Base-by-base conservation (phyloP, 2,797 vertebrate species). In the Mus spretus region DNA sequence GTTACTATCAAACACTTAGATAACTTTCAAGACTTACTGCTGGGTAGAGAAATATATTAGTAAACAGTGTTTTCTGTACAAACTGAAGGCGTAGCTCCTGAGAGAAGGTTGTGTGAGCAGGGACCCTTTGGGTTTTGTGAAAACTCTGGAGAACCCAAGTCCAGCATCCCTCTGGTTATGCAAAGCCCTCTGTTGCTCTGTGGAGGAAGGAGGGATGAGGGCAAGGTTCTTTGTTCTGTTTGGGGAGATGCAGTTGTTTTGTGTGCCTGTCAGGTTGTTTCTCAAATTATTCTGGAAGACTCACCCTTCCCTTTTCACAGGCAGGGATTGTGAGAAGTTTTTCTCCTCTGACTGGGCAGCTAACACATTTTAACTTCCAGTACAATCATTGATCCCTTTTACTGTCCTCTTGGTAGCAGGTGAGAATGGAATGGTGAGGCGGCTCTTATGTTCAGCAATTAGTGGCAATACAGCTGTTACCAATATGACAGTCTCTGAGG, bases 71-170 rank as follows among this genome's bases (percentile, higher is more conserved):
- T 61, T 77, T 70, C 57, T 61, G 20, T 20, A 1, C 34, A n/a
- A 81, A 6, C 0, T 17, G 5, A 81, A 78, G 20, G 13, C 1
- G 0, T 8, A 9, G 47, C 1, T 17, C 3, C 13, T 13, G 3
- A 1, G 26, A 72, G 78, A 22, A 37, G 31, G 0, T 44, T 47
- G 37, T 31, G 13, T 11, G 34, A 55, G 61, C 24, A 70, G 7
- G 22, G 14, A 3, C 37, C 13, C 15, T 8, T 13, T 61, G 34
- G 40, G 22, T 34, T 61, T 26, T 17, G 2, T 55, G 47, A 59
- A 67, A 59, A 72, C 19, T 1, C 9, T 28, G 5, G 13, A 1
- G 14, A 4, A 44, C 0, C n/a, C 3, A 26, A 28, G 9, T 19
- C 82, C 0, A 37, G 53, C 40, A 3, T 34, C 72, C 40, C 12